Conservation (phyloP, 1,140 invertebrate genomes). For the Drosophila rufa region DNA sequence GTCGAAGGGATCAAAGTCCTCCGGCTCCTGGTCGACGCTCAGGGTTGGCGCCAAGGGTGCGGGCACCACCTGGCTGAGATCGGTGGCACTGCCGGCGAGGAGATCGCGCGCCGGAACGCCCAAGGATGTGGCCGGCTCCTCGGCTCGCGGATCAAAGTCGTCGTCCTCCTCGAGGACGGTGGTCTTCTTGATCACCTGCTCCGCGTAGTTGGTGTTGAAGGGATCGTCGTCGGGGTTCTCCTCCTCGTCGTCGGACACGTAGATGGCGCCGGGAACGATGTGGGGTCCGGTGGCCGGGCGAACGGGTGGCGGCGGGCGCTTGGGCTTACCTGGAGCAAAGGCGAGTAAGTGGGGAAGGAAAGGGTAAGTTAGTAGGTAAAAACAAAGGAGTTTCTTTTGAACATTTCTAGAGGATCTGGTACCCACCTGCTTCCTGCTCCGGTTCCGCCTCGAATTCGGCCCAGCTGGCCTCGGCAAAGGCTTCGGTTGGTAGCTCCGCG, state of each 20-base stretch:
- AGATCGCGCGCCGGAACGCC: conserved; percentile 86
- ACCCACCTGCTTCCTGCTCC: conserved; percentile 56
- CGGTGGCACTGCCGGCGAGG: conserved; percentile 90
- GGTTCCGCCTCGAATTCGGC: conserved; percentile 87
- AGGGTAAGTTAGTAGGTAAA: not conserved
- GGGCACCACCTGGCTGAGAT: conserved; percentile 89
- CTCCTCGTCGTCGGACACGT: conserved; percentile 85
- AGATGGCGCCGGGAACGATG: conserved; percentile 74
- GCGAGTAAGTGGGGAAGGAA: no score
- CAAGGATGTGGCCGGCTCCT: conserved; percentile 84
- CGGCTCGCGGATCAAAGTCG: conserved; percentile 89
- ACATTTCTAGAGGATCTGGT: no score
- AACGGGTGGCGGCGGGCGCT: conserved; percentile 50
- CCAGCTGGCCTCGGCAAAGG: conserved; percentile 86
- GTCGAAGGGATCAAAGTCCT: conserved; percentile 93
- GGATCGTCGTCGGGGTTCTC: conserved; percentile 88
- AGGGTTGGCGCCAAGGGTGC: conserved; percentile 88
- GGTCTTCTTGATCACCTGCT: conserved; percentile 90
- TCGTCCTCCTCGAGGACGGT: conserved; percentile 89
- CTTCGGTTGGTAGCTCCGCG: conserved; percentile 74
- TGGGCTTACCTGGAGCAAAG: conserved; percentile 47
- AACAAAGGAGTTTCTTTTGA: not conserved
- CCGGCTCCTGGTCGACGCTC: conserved; percentile 85
- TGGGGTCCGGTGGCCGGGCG: conserved; percentile 84
- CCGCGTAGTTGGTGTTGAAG: conserved; percentile 94